Percentiles rank a stretch among this genome's conserved stretches.
These are phyloP conservation scores for Peromyscus polionotus DNA, from an alignment of 2,113 vertebrate genomes.

Conservation along the genomic window DNA sequence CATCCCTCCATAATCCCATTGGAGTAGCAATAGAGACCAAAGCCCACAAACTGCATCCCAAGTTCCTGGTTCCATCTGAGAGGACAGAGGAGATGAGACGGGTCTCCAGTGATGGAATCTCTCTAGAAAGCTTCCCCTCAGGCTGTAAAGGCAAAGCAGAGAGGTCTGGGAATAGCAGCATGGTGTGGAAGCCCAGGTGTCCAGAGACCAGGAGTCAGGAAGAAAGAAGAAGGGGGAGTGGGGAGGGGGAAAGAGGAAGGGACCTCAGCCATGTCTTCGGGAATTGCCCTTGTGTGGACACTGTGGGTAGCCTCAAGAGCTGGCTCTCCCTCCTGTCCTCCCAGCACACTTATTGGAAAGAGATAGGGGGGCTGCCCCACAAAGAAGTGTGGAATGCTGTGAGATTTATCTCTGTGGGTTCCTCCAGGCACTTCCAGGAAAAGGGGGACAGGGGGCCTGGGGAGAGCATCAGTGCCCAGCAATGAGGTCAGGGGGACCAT, in stretches of 20 bases:
- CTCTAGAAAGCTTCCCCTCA: neutral
- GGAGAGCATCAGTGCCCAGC: slow-evolving; percentile 31
- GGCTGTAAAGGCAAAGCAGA: neutral
- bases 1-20: too few species aligned
- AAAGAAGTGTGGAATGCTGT: neutral
- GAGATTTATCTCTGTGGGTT: neutral
- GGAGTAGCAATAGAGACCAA: neutral
- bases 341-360: neutral
- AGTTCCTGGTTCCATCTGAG: neutral
- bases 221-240: too few species aligned
- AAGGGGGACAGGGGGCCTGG: neutral
- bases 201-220: neutral
- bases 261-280: neutral
- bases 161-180: neutral
- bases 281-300: neutral
- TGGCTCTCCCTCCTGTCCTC: too few species aligned
- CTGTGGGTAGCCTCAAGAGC: neutral
- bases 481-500: slow-evolving; percentile 71
- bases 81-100: neutral
- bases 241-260: neutral
- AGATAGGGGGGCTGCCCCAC: neutral
- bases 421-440: neutral
- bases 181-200: neutral
- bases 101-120: neutral
- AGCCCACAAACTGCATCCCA: neutral